Conservation (phyloP, 2,797 vertebrate genomes). For the Chrysolophus pictus region DNA sequence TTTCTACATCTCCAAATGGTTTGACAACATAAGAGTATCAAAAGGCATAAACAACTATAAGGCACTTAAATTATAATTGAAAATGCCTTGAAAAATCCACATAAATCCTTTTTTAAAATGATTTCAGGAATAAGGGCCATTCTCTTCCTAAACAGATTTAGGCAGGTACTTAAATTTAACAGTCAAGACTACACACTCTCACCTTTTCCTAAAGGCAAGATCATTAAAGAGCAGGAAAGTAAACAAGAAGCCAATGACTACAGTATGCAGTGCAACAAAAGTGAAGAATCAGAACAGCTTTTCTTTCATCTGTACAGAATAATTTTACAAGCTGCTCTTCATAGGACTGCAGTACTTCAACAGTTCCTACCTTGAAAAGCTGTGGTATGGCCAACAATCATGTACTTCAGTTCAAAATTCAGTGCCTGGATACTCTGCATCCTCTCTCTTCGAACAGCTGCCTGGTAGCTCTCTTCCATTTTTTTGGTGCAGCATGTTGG, state of each 20-base stretch:
- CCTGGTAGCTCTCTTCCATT: conserved; percentile 93
- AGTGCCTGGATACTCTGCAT: conserved; percentile 87
- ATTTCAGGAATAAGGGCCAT: not conserved
- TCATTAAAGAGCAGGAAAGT: not conserved
- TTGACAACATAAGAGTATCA: not conserved
- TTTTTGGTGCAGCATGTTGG: conserved; percentile 92
- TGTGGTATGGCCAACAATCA: conserved; percentile 83
- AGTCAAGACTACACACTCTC: not conserved
- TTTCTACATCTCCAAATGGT: not conserved
- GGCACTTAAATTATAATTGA: not conserved
- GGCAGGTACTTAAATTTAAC: conserved; percentile 19
- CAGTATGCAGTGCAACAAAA: not conserved
- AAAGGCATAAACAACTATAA: not conserved
- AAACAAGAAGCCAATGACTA: not conserved
- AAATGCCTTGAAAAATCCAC: not conserved
- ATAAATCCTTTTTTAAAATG: not conserved
- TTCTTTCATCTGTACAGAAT: not conserved
- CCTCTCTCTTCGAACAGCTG: conserved; percentile 86
- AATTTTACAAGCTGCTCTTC: not conserved
- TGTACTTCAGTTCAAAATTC: conserved; percentile 88
- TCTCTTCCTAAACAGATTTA: not conserved
- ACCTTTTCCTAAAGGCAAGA: not conserved
- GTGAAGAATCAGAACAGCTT: not conserved
- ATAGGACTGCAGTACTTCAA: not conserved
- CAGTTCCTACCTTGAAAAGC: conserved; percentile 88